phyloP scores from a whole-genome alignment of 2,797 vertebrate genomes.

The Chelonia mydas region DNA sequence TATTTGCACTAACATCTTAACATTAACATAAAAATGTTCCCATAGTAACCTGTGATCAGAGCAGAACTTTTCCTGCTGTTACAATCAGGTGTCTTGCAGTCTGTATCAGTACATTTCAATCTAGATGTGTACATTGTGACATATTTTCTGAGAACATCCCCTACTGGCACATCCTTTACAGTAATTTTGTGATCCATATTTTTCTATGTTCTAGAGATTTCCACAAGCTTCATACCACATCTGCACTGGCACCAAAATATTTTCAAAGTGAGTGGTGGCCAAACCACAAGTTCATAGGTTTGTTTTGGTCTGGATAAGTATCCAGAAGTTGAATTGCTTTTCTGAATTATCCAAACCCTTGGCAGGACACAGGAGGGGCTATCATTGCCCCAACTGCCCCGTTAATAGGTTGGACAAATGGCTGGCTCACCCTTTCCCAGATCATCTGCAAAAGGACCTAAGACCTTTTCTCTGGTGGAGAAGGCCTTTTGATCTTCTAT shows the following conservation, averaged over 20 bases:
- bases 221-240: background rate
- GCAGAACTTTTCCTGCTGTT: too few relatives aligned
- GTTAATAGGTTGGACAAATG: background rate
- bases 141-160: background rate
- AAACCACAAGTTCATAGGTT: background rate
- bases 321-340: background rate
- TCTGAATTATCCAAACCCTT: background rate
- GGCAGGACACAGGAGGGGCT: too few relatives aligned
- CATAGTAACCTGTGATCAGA: background rate
- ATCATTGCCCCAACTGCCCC: background rate
- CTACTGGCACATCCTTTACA: background rate
- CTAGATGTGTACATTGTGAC: too few relatives aligned
- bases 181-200: background rate
- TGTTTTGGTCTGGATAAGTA: background rate
- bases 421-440: background rate
- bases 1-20: background rate
- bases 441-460: background rate
- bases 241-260: background rate
- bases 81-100: too few relatives aligned
- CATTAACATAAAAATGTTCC: background rate
- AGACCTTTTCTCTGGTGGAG: background rate
- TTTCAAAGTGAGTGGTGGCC: background rate
- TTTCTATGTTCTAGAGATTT: background rate
- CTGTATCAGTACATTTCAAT: background rate
- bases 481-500: background rate